Conservation (phyloP, 2,113 vertebrate species). For the Pyxicephalus adspersus region DNA sequence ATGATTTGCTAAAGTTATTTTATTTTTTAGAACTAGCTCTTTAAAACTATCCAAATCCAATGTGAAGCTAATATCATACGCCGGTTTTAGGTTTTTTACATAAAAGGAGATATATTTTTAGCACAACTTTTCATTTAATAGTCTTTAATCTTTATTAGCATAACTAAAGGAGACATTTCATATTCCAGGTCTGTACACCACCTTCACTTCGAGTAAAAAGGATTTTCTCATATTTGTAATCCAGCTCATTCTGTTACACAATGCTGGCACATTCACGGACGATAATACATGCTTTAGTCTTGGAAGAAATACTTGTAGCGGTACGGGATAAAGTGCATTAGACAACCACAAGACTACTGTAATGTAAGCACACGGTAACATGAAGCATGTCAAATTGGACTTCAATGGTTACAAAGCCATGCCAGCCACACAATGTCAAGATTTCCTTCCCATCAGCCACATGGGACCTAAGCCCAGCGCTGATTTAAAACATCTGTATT, state of each 20-base stretch:
- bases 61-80: too few relatives aligned
- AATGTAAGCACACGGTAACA: constrained; percentile 31
- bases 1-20: too few relatives aligned
- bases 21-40: too few relatives aligned
- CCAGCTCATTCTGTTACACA: constrained; percentile 12
- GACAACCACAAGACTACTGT: constrained; percentile 26
- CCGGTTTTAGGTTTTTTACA: too few relatives aligned
- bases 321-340: constrained; percentile 22
- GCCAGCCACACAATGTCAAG: constrained; percentile 50
- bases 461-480: constrained; percentile 21
- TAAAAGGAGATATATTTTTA: too few relatives aligned
- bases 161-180: background rate
- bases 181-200: background rate
- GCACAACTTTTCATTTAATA: too few relatives aligned
- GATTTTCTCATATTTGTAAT: background rate
- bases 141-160: background rate
- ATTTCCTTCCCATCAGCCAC: constrained; percentile 49
- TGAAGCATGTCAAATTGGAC: constrained; percentile 40
- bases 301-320: constrained; percentile 13
- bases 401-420: constrained; percentile 33
- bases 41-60: too few relatives aligned
- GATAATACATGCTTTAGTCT: background rate
- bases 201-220: background rate
- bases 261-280: constrained; percentile 2
- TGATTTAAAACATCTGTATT: constrained; percentile 49